Evolutionary conservation across 2,113 vertebrate genomes (phyloP), one percentile per base, ranked within the genome.

Genomic region (Alosa alosa): DNA sequence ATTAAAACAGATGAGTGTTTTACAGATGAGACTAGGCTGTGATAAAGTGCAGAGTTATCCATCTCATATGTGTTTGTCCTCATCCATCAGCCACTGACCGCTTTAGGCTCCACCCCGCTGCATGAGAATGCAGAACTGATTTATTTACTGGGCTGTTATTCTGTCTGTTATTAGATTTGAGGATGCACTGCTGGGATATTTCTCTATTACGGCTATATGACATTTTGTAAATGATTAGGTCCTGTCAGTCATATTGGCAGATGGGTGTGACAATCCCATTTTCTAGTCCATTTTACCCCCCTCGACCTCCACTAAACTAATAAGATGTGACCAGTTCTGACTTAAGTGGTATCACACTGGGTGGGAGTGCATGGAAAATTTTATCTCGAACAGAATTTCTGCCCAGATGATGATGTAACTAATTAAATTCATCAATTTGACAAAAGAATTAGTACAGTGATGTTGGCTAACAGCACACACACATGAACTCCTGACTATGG

Each of bases 1-100:
- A 94, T 90, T 91, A 84, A 92, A 93, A 91, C 88, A 91, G 90
- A 91, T 88, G 75, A 78, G 83, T 85, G 81, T 87, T 87, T n/a
- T n/a, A n/a, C n/a, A n/a, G n/a, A n/a, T n/a, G n/a, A n/a, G n/a
- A 81, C 49, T 83, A 31, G 64, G 64, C 49, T 84, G 31, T 81
- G 83, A n/a, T 75, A 83, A 83, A 84, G 81, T 84, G 17, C 82
- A 82, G 13, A 64, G 41, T 83, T 85, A 83, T 87, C 83, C 84
- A 64, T 90, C 44, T 87, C 82, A 82, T 64, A 20, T 78, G 44
- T 82, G 83, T 89, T 45, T 52, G 81, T 82, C 9, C 55, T 78
- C 25, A 83, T 25, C 0, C 55, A 36, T 86, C 84, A 81, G 36
- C 41, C 55, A 52, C 85, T 87, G 50, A 2, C 44, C 82, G 1